Percentiles rank a stretch among this genome's conserved stretches.
Conservation (phyloP, 2,113 vertebrate genomes). For the Larimichthys crocea region DNA sequence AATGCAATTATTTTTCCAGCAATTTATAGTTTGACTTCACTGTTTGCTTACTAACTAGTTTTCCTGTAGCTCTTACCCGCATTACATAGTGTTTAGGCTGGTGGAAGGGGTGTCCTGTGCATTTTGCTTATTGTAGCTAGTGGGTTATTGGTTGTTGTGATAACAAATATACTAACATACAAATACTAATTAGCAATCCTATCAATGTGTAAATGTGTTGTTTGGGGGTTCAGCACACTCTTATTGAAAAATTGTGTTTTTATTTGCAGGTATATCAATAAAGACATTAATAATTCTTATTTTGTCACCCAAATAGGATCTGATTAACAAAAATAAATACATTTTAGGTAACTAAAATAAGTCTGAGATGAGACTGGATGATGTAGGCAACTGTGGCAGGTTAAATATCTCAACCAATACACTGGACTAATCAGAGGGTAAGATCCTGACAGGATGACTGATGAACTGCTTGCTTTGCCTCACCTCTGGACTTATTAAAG, state of each 20-base stretch:
- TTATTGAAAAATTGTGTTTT: neutral
- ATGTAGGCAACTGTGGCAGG: constrained; percentile 47
- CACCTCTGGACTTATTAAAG: constrained; percentile 83
- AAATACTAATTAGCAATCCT: neutral
- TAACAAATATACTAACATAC: neutral
- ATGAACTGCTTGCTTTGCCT: constrained; percentile 73
- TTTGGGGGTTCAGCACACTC: neutral
- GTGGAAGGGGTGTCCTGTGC: neutral
- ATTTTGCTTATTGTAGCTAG: neutral
- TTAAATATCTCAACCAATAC: constrained; percentile 66
- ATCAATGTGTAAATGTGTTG: neutral
- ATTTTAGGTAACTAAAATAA: constrained; percentile 25
- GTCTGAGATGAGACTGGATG: constrained; percentile 28
- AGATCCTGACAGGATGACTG: constrained; percentile 76
- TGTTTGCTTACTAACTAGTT: neutral
- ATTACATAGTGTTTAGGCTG: neutral
- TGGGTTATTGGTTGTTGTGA: neutral
- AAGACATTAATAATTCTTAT: constrained; percentile 10
- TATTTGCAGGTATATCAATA: neutral
- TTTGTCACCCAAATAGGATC: neutral
- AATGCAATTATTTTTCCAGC: neutral
- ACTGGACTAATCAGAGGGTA: constrained; percentile 66
- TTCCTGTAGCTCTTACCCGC: neutral
- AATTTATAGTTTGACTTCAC: neutral
- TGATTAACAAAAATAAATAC: constrained; percentile 11